Evolutionary conservation across 2,888 invertebrate species (phyloP), one percentile per base, ranked within the genome.

Genomic region (Nephrotoma guestfalica): DNA sequence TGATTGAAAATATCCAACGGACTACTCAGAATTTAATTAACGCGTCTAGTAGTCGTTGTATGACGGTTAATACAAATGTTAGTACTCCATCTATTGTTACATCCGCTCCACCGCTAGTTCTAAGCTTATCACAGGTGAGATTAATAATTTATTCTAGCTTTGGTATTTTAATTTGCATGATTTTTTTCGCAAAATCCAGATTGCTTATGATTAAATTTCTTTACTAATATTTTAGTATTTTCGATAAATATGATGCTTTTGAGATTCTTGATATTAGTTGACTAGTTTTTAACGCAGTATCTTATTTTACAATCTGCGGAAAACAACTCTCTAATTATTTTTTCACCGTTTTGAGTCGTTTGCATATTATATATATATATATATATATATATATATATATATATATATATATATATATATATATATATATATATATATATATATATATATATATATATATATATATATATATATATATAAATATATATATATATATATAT

Each of bases 41-140:
- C 92, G 91, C 87, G 71, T 87, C 86, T 43, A 86, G 87, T 43
- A 88, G 88, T 86, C 83, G 42, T 83, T 87, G 87, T 85, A 84
- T 87, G 18, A 86, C 47, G 6, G 30, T 86, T 45, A 86, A 47
- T 86, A 86, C 47, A n/a, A 86, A 43, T 30, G 86, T 30, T 88
- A 87, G 87, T 83, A 88, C 88, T 88, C 88, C 89, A n/a, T 88
- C 89, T 51, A 88, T 87, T 71, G 88, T 88, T 85, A 88, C 89
- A 85, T 88, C 89, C n/a, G 91, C 92, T 13, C 92, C 94, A 88
- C 94, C 94, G 13, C 92, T 96, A 89, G 95, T 97, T 88, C 93
- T 97, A 89, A 97, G 96, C 89, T 93, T 97, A 88, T 96, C 96
- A 87, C 97, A 95, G 91, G 89, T 89, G 71, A 71, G 71, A 71